Conservation (phyloP, 2,888 invertebrate species). For the Agrotis clavis region DNA sequence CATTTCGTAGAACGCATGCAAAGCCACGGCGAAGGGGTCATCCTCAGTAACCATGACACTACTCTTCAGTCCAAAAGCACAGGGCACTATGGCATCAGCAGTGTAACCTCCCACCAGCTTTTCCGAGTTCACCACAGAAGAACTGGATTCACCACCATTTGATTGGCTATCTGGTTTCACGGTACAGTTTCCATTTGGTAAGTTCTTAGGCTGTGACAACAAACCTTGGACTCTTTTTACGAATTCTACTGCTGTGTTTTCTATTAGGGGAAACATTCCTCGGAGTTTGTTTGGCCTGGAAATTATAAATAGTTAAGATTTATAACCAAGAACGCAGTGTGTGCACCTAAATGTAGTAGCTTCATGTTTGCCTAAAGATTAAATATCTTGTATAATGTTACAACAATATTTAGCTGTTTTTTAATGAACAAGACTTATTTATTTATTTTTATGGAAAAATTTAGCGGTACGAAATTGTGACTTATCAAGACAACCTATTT, state of each 20-base stretch:
- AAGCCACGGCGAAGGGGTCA: conserved; percentile 86
- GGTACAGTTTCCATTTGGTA: conserved; percentile 40
- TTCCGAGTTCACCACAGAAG: conserved; percentile 79
- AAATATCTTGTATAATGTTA: too few relatives aligned
- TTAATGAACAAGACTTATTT: too few relatives aligned
- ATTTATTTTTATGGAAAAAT: too few relatives aligned
- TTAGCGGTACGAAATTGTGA: too few relatives aligned
- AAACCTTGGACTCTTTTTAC: conserved; percentile 74
- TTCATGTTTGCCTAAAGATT: too few relatives aligned
- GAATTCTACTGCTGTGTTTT: conserved; percentile 84
- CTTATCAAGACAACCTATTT: too few relatives aligned
- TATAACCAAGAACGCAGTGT: too few relatives aligned
- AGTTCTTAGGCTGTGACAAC: conserved; percentile 52
- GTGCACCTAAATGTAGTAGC: too few relatives aligned
- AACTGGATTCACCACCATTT: conserved; percentile 37
- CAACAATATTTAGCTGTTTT: too few relatives aligned
- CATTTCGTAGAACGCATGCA: conserved; percentile 88
- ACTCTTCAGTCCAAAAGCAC: conserved; percentile 87
- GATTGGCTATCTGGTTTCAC: conserved; percentile 25
- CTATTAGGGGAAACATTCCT: conserved; percentile 87
- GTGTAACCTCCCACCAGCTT: conserved; percentile 86
- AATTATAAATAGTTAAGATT: conserved; percentile 44
- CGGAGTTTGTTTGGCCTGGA: conserved; percentile 87
- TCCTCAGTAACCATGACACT: conserved; percentile 84
- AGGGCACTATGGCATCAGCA: conserved; percentile 88